Base-by-base conservation (phyloP, 2,888 invertebrate species). In the Laothoe populi region DNA sequence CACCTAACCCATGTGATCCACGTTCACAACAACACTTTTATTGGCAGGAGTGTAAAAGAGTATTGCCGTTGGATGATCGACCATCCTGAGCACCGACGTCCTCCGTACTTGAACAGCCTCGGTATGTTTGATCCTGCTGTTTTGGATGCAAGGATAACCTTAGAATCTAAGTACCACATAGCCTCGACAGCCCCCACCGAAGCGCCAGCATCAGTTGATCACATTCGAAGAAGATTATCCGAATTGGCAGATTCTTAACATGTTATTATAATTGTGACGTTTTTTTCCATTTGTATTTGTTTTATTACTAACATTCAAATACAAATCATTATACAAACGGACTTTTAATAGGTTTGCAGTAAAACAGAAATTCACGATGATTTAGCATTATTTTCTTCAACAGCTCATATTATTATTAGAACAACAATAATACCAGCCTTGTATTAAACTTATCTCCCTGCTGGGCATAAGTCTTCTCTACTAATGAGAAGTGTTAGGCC, bases 61-160 rank as follows among this genome's bases (percentile, higher is more conserved):
- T 95, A 94, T 69, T 93, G 93, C 66, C 90, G 93, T 61, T 94
- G 94, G 90, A 90, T 94, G 83, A 89, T 92, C 40, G 88, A 93
- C 1, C 93, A 94, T 72, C 94, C 94, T 0, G 92, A 94, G 62
- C 79, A 93, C 63, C 83, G 87, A 19, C 87, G 93, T 2, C 94
- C 95, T 0, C 90, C 91, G 2, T 95, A 93, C 75, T 81, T 95
- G 42, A 84, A 74, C 60, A 92, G 93, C 57, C 79, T 88, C n/a
- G 94, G 94, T 24, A 90, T 94, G 88, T 88, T 94, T 66, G 89
- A 93, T 66, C 70, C 82, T 0, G 85, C 82, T 0, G 86, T 90
- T 0, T 69, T 93, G 26, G 79, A 91, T 8, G 83, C 89, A 0
- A 83, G 88, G 53, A 78, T 83, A 0, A 86, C 87, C 10, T 82